These are phyloP conservation scores for Drusus annulatus DNA, from an alignment of 1,140 invertebrate species.

Conservation along the genomic window DNA sequence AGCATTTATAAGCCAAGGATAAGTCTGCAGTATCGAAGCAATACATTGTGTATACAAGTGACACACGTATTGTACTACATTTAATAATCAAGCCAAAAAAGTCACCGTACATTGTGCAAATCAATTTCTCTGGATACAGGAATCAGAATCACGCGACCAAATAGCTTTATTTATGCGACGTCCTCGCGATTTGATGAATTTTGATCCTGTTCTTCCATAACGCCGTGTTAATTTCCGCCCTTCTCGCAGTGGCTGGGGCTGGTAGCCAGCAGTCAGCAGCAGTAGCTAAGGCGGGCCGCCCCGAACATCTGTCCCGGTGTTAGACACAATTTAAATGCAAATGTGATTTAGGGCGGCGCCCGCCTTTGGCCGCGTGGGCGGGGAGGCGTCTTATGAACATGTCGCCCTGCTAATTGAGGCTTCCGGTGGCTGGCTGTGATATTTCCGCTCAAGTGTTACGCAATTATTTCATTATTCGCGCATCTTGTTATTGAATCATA, in stretches of 20 bases:
- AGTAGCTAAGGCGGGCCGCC: conserved; percentile 21
- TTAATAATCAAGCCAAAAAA: too few species aligned
- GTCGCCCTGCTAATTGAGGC: conserved; percentile 37
- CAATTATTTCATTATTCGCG: not conserved
- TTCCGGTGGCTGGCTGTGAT: conserved; percentile 17
- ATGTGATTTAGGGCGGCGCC: conserved; percentile 56
- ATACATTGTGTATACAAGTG: too few species aligned
- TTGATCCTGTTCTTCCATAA: conserved; percentile 19
- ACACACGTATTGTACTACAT: too few species aligned
- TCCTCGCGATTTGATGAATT: conserved; percentile 26
- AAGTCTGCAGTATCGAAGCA: too few species aligned
- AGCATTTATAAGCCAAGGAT: too few species aligned
- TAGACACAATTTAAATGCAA: conserved; percentile 59
- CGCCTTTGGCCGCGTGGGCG: conserved; percentile 35
- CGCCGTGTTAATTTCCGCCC: conserved; percentile 25
- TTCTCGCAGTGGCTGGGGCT: not conserved
- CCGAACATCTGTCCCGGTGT: conserved; percentile 54
- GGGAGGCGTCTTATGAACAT: conserved; percentile 44
- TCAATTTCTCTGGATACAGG: too few species aligned
- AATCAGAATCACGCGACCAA: too few species aligned
- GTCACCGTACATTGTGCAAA: too few species aligned
- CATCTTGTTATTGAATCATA: not conserved
- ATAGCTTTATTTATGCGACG: not conserved
- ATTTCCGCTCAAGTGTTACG: conserved; percentile 20
- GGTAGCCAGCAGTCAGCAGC: too few species aligned